These are phyloP conservation scores for Cliona cf. orientalis DNA, from an alignment of 37 sponge, comb jelly and placozoan species.

Conservation along the genomic window DNA sequence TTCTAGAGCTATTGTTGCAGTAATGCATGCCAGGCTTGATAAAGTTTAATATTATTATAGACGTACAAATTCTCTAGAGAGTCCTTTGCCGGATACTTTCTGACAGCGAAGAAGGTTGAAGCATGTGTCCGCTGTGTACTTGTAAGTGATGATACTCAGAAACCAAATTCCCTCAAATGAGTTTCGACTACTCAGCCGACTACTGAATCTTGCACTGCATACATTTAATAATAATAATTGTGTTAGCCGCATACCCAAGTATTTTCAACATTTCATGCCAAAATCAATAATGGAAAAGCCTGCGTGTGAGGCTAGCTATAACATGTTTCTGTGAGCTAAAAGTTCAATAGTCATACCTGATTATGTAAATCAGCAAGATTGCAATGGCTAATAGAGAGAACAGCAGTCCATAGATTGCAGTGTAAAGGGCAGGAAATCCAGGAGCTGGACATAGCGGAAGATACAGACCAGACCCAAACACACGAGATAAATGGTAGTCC, in stretches of 20 bases:
- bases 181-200: constrained; percentile 19
- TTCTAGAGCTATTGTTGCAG: too few relatives aligned
- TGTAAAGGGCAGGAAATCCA: background rate
- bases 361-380: constrained; percentile 35
- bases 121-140: constrained; percentile 54
- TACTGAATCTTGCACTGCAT: constrained; percentile 39
- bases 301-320: too few relatives aligned
- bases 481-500: constrained; percentile 35
- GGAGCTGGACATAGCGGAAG: constrained; percentile 33
- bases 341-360: too few relatives aligned
- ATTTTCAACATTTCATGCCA: too few relatives aligned
- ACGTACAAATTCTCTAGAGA: too few relatives aligned
- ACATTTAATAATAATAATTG: background rate
- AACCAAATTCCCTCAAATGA: constrained; percentile 40
- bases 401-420: constrained; percentile 23
- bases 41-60: too few relatives aligned
- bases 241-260: background rate
- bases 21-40: background rate
- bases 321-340: background rate
- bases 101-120: constrained; percentile 17
- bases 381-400: constrained; percentile 27
- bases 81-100: background rate
- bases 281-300: too few relatives aligned
- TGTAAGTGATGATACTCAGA: constrained; percentile 39
- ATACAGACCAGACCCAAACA: constrained; percentile 41